Conservation (phyloP, 2,888 invertebrate genomes). For the Ceramica pisi region DNA sequence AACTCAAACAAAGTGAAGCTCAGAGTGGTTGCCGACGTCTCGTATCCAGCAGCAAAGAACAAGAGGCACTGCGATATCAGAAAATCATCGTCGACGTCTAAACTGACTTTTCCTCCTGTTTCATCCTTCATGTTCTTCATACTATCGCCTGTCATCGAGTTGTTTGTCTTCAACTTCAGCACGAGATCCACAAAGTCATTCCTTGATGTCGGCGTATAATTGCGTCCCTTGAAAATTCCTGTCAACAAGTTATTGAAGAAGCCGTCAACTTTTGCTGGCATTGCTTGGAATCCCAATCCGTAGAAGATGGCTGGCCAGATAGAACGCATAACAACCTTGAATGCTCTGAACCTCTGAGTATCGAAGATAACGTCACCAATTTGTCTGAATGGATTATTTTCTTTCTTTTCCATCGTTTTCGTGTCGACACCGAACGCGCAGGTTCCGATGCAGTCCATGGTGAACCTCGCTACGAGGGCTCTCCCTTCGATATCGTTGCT, state of each 20-base stretch:
- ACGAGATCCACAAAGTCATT: slow-evolving; percentile 80
- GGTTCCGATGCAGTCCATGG: slow-evolving; percentile 79
- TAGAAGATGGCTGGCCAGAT: slow-evolving; percentile 81
- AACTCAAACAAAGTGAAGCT: slow-evolving; percentile 74
- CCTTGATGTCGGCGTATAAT: slow-evolving; percentile 69
- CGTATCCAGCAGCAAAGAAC: slow-evolving; percentile 83
- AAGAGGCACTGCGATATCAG: slow-evolving; percentile 89
- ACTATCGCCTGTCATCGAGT: slow-evolving; percentile 74
- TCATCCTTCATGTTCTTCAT: slow-evolving; percentile 70
- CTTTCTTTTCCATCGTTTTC: slow-evolving; percentile 69
- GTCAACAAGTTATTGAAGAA: slow-evolving; percentile 73
- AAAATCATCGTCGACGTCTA: slow-evolving; percentile 81
- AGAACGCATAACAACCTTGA: slow-evolving; percentile 67
- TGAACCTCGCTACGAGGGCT: slow-evolving; percentile 72
- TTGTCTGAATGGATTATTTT: slow-evolving; percentile 71
- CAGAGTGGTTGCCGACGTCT: slow-evolving; percentile 75
- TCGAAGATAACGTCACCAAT: slow-evolving; percentile 74
- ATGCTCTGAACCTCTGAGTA: slow-evolving; percentile 63
- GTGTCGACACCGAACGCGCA: slow-evolving; percentile 81
- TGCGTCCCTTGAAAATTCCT: slow-evolving; percentile 71
- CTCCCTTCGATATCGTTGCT: slow-evolving; percentile 69
- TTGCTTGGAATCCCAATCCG: slow-evolving; percentile 69
- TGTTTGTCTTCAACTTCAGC: slow-evolving; percentile 71
- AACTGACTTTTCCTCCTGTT: slow-evolving; percentile 62
- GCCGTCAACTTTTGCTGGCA: slow-evolving; percentile 66